phyloP scores from a whole-genome alignment of 1,140 invertebrate species.

The Dendrolimus punctatus region DNA sequence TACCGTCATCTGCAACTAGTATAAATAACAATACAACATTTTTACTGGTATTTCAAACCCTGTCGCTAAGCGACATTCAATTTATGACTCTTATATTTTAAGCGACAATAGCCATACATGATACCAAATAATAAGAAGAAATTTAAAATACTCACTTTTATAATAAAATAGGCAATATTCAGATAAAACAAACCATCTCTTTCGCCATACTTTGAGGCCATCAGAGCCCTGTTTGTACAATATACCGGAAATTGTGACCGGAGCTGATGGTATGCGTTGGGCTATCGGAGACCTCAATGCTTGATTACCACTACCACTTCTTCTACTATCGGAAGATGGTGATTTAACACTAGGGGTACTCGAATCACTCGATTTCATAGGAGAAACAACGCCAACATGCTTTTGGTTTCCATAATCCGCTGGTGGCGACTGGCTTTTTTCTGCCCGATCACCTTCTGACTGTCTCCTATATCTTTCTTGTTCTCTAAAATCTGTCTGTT shows the following conservation, averaged over 20 bases:
- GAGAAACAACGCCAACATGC: slow-evolving; percentile 36
- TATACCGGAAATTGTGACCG: slow-evolving; percentile 90
- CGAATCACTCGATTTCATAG: slow-evolving; percentile 64
- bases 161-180: slow-evolving; percentile 97
- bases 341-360: slow-evolving; percentile 67
- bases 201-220: slow-evolving; percentile 94
- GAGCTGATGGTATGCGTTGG: slow-evolving; percentile 82
- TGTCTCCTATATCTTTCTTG: slow-evolving; percentile 34
- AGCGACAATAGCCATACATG: too few species aligned
- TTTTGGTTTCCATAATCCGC: slow-evolving; percentile 43
- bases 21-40: too few species aligned
- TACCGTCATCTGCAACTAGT: too few species aligned
- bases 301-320: slow-evolving; percentile 75
- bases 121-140: too few species aligned
- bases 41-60: too few species aligned
- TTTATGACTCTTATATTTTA: too few species aligned
- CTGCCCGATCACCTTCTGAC: slow-evolving; percentile 34
- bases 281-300: slow-evolving; percentile 82
- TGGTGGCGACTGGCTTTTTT: slow-evolving; percentile 42
- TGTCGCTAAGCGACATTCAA: too few species aligned
- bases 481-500: slow-evolving; percentile 42
- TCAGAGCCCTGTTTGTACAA: slow-evolving; percentile 93
- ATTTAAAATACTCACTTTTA: slow-evolving; percentile 80
- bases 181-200: slow-evolving; percentile 94
- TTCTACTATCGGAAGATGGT: slow-evolving; percentile 74